These are phyloP conservation scores for Noctuana brunneofusca DNA, from an alignment of 2,888 invertebrate genomes.

Conservation along the genomic window DNA sequence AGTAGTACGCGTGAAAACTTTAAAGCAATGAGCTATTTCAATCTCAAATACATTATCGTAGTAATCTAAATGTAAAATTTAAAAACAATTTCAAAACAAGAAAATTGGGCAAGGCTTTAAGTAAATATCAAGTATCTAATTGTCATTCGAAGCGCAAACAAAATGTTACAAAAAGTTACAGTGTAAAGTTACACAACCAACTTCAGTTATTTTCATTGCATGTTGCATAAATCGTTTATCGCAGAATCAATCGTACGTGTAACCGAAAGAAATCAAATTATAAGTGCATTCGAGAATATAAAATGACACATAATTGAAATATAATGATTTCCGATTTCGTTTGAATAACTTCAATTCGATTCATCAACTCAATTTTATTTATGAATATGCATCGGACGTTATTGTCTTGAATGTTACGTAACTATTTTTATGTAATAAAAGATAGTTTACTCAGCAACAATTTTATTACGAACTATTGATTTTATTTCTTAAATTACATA, in stretches of 20 bases:
- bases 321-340: neutral
- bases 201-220: conserved; percentile 3
- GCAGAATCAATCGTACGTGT: neutral
- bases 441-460: too few relatives aligned
- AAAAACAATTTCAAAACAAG: too few relatives aligned
- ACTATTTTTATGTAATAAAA: too few relatives aligned
- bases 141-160: neutral
- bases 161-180: conserved; percentile 4
- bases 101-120: too few relatives aligned
- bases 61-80: too few relatives aligned
- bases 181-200: conserved; percentile 18
- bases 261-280: conserved; percentile 7
- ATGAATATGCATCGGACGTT: neutral
- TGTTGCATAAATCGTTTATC: conserved; percentile 13
- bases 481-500: too few relatives aligned
- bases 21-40: too few relatives aligned
- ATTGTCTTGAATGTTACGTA: conserved; percentile 1
- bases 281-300: neutral
- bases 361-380: neutral
- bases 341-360: neutral
- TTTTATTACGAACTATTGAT: too few relatives aligned
- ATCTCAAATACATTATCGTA: too few relatives aligned
- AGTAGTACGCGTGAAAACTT: too few relatives aligned
- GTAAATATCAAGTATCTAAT: too few relatives aligned
- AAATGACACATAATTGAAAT: neutral